Base-by-base conservation (phyloP, 2,113 vertebrate genomes). In the Ophthalmolycus amberensis region DNA sequence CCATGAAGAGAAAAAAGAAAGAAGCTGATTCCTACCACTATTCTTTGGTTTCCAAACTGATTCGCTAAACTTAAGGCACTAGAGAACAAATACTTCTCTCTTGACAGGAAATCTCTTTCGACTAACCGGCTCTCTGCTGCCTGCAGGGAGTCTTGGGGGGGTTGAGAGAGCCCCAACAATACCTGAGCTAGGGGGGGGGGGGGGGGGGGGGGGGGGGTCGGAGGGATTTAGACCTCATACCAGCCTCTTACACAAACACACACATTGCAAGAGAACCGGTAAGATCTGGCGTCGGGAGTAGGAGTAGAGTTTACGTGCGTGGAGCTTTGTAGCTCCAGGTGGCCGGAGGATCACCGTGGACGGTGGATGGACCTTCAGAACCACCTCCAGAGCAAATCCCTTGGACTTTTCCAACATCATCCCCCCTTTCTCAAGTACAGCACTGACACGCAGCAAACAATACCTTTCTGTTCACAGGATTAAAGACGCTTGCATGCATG, bases 131-230 rank as follows among this genome's bases (percentile, higher is more conserved):
- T 86, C 82, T 86, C 75, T 75, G 54, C 44, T 71, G 85, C 86
- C 88, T 84, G 84, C 90, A 85, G 88, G 88, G 89, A 84, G 78
- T 89, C 79, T 81, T 83, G 84, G 46, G 77, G 76, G 74, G 87
- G 84, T 50, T 71, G 65, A 89, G 37, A 69, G 87, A 89, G 87
- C 83, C 86, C 80, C 84, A 85, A 92, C 91, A 93, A 93, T 91
- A 87, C 86, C 85, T 81, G 79, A 80, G 77, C 74, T 52, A 6
- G 18, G 71, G 85, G 82, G n/a, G n/a, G n/a, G n/a, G n/a, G n/a
- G n/a, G n/a, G n/a, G n/a, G n/a, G n/a, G n/a, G n/a, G n/a, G n/a
- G n/a, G n/a, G n/a, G n/a, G 86, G 80, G 40, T 73, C 8, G 0
- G 22, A 52, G 68, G 83, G 89, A 87, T 91, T 92, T 93, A 85